Base-by-base conservation (phyloP, 23 tunicate species). In the Diplosoma virens region DNA sequence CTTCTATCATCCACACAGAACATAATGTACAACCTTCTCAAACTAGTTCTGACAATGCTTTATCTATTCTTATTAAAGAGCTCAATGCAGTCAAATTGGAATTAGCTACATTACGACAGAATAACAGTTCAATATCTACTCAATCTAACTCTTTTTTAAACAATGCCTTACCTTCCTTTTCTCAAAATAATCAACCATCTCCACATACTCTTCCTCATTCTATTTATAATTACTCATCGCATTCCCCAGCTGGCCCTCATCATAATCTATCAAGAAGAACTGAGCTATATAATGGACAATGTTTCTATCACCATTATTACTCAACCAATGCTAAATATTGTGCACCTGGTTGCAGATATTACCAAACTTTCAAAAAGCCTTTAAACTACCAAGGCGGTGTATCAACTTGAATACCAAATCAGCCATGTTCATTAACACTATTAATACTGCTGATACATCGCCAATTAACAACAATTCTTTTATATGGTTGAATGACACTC, bases 301-400 rank as follows among this genome's bases (percentile, higher is more conserved):
- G 35, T n/a, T 61, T 26, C 30, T 61, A 61, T 29, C 69, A 61
- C 30, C 69, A 61, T n/a, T 5, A 29, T 5, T 29, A 61, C 30
- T 18, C 35, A 3, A 2, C 35, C 30, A 61, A 61, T 61, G 69
- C 69, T 29, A 61, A 35, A 29, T 29, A 61, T 61, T 61, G 69
- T 35, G 30, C 30, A 7, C 69, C 69, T 14, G 35, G 35, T 22
- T 61, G 69, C 35, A 5, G 9, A 5, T 35, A 61, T 27, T 61
- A 9, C 35, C 69, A 61, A 18, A 26, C 35, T 4, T 29, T 61
- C 30, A 18, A 22, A 6, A 18, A 61, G 35, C 69, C 69, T 26
- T 61, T 61, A 61, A 61, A 61, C 69, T 61, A 61, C 35, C 69
- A 29, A 27, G 35, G 69, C 35, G 69, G 35, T 61, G 69, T 35